phyloP scores from a whole-genome alignment of 2,888 invertebrate genomes.

The Drosophila helvetica region DNA sequence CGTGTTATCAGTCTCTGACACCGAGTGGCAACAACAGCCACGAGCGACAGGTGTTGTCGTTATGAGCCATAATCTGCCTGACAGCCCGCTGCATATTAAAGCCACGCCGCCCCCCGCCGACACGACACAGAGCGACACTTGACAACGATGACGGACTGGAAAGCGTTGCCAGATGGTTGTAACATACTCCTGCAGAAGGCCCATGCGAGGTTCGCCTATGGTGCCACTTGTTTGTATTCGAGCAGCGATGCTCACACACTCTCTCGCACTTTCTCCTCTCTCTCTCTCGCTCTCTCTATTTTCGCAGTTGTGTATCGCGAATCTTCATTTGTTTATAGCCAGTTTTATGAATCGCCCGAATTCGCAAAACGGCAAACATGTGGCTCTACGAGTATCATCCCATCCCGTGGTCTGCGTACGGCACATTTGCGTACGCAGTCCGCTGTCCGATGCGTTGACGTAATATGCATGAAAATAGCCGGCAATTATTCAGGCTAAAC shows the following conservation, averaged over 20 bases:
- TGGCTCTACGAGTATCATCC: constrained; percentile 21
- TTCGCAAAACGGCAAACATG: constrained; percentile 40
- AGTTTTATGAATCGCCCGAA: constrained; percentile 42
- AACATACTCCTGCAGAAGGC: constrained; percentile 1
- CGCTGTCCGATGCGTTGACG: constrained; percentile 55
- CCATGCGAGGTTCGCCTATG: neutral
- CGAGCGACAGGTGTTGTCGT: constrained; percentile 63
- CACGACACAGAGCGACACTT: neutral
- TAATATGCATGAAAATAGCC: constrained; percentile 70
- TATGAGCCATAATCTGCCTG: constrained; percentile 48
- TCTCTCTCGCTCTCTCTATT: constrained; percentile 1
- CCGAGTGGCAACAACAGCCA: constrained; percentile 13
- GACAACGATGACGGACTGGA: constrained; percentile 42
- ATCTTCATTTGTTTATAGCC: constrained; percentile 45
- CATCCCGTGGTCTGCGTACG: neutral
- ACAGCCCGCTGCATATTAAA: constrained; percentile 58
- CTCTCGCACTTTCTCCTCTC: constrained; percentile 1
- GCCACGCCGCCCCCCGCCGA: constrained; percentile 16
- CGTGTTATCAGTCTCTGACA: constrained; percentile 30
- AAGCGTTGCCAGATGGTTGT: constrained; percentile 31
- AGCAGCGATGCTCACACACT: neutral
- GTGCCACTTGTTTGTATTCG: neutral
- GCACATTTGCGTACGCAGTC: constrained; percentile 9
- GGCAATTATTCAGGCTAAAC: constrained; percentile 47
- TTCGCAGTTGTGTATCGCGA: neutral